These are phyloP conservation scores for Mimumesa dahlbomi DNA, from an alignment of 2,888 invertebrate genomes.

Conservation along the genomic window DNA sequence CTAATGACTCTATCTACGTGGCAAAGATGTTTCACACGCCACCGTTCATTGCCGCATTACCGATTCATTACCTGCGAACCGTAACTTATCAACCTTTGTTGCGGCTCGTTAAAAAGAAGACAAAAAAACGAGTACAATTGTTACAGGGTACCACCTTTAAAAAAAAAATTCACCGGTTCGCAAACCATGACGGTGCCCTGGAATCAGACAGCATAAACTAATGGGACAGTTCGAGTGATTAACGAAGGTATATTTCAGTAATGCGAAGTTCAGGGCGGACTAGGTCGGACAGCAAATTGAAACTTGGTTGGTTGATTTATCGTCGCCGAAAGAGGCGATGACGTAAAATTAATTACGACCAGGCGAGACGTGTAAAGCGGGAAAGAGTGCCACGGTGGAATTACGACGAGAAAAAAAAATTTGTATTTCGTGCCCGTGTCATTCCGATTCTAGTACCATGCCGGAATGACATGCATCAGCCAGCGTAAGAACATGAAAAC, in stretches of 20 bases:
- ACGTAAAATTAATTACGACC: slow-evolving; percentile 53
- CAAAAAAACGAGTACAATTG: too few relatives aligned
- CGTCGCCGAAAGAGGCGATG: slow-evolving; percentile 25
- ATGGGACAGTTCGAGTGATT: slow-evolving; percentile 23
- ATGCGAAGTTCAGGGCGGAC: slow-evolving; percentile 34
- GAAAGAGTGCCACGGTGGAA: slow-evolving; percentile 8
- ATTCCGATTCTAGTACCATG: too few relatives aligned
- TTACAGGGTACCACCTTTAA: too few relatives aligned
- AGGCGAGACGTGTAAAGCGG: neutral
- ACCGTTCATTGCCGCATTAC: slow-evolving; percentile 34
- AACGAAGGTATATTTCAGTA: slow-evolving; percentile 30
- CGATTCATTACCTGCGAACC: slow-evolving; percentile 30
- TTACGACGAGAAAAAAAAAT: slow-evolving; percentile 37
- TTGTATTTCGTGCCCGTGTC: slow-evolving; percentile 16
- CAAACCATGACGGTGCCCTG: too few relatives aligned
- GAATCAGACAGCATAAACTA: slow-evolving; percentile 12
- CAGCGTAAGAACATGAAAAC: slow-evolving; percentile 3
- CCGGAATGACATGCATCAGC: too few relatives aligned
- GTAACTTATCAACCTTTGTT: slow-evolving; percentile 20
- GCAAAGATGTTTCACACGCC: slow-evolving; percentile 13
- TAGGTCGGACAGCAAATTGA: slow-evolving; percentile 41
- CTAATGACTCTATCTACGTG: slow-evolving; percentile 31
- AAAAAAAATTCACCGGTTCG: too few relatives aligned
- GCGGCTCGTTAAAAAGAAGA: slow-evolving; percentile 10
- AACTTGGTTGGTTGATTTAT: slow-evolving; percentile 52